A percentile compares a stretch with the other conserved stretches of the same genome.
phyloP scores from a whole-genome alignment of 2,888 invertebrate genomes.

The Cerceris rybyensis region DNA sequence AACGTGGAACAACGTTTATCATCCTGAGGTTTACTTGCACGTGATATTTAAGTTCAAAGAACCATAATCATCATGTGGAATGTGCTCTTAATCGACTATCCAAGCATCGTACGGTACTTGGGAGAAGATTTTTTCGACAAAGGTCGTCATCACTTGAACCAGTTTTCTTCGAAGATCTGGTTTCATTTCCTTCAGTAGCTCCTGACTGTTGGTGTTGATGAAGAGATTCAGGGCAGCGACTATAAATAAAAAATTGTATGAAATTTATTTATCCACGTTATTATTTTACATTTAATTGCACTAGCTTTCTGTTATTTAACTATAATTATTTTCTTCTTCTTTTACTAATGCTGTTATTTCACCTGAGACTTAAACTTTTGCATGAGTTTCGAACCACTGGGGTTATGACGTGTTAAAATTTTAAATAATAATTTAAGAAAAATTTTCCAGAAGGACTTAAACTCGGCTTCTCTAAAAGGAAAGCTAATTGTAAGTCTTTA shows the following conservation, averaged over 20 bases:
- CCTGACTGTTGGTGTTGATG: constrained; percentile 93
- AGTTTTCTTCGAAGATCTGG: constrained; percentile 91
- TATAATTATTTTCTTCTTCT: no score
- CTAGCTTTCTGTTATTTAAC: background rate
- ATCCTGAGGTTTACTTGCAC: background rate
- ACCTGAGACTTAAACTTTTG: no score
- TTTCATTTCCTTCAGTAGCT: constrained; percentile 93
- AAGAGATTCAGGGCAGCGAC: constrained; percentile 93
- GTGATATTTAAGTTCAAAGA: background rate
- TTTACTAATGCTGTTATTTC: no score
- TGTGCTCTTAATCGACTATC: constrained; percentile 82
- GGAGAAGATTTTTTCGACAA: constrained; percentile 89
- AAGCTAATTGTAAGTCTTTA: no score
- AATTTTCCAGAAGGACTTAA: no score
- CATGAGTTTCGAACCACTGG: no score
- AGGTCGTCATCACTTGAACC: constrained; percentile 88
- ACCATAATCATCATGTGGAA: background rate
- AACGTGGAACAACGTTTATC: background rate
- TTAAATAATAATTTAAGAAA: no score
- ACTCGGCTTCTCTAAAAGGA: no score
- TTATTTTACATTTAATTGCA: background rate
- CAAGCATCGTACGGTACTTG: constrained; percentile 91
- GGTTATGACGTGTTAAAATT: no score
- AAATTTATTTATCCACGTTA: background rate
- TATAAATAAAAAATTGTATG: constrained; percentile 78